Evolutionary conservation across 2,113 vertebrate species (phyloP).

Genomic region (Jaculus jaculus): DNA sequence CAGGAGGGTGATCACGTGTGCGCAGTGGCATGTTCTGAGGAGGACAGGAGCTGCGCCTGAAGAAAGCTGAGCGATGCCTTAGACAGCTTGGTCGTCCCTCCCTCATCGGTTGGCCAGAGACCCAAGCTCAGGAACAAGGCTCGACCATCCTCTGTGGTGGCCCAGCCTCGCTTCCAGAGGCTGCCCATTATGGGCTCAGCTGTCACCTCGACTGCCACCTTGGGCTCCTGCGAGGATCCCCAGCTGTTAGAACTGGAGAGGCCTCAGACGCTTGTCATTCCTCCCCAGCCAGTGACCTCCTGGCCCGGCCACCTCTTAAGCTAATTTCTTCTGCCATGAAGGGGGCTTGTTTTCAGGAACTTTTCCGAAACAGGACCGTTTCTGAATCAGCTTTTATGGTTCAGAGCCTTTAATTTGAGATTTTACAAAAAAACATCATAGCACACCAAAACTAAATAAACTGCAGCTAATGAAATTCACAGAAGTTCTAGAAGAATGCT

Average conservation of each 20-base stretch:
- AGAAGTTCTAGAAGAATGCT: constrained; percentile 85
- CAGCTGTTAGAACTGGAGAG: neutral
- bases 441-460: constrained; percentile 88
- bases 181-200: neutral
- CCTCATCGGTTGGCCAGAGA: neutral
- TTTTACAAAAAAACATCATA: constrained; percentile 87
- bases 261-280: constrained; percentile 56
- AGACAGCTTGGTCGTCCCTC: neutral
- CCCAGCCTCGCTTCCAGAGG: neutral
- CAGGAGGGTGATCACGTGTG: neutral
- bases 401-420: constrained; percentile 87
- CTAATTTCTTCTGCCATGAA: constrained; percentile 88
- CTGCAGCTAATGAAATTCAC: constrained; percentile 88
- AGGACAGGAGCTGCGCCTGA: neutral
- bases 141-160: neutral
- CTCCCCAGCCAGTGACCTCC: constrained; percentile 81
- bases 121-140: neutral
- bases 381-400: constrained; percentile 87
- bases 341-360: constrained; percentile 80
- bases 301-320: constrained; percentile 83
- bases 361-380: constrained; percentile 82
- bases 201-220: constrained; percentile 16
- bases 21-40: neutral
- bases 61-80: neutral
- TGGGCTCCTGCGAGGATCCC: neutral